phyloP scores from a whole-genome alignment of 1,140 invertebrate species.

The Mizuhopecten yessoensis region DNA sequence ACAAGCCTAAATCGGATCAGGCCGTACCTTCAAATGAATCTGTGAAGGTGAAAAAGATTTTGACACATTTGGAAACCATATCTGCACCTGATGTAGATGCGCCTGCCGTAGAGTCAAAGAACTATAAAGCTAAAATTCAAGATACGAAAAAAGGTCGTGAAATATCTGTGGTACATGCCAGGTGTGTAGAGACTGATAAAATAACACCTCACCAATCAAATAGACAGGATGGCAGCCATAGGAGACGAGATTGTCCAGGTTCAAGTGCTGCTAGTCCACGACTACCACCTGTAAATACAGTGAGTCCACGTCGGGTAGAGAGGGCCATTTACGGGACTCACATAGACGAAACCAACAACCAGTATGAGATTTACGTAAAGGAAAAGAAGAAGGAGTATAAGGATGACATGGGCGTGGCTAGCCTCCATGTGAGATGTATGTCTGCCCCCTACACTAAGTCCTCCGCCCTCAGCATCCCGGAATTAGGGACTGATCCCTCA shows the following conservation, averaged over 20 bases:
- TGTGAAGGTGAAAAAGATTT: slow-evolving; percentile 52
- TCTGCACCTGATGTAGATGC: not conserved
- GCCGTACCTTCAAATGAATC: slow-evolving; percentile 48
- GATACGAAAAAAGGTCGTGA: not conserved
- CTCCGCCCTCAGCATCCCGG: slow-evolving; percentile 11
- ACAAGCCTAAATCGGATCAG: not conserved
- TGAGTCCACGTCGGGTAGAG: not conserved
- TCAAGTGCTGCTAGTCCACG: not conserved
- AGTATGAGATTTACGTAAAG: slow-evolving; percentile 79
- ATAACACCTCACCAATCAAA: not conserved
- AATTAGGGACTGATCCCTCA: not conserved
- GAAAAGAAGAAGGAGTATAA: slow-evolving; percentile 62
- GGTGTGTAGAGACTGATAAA: slow-evolving; percentile 7
- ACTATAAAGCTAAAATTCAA: not conserved
- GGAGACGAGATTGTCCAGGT: not conserved
- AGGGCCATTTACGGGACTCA: slow-evolving; percentile 73
- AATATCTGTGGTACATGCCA: slow-evolving; percentile 10
- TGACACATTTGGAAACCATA: not conserved
- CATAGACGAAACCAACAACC: slow-evolving; percentile 70
- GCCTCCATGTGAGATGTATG: slow-evolving; percentile 73
- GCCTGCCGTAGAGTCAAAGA: not conserved
- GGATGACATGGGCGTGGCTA: slow-evolving; percentile 43
- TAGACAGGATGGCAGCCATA: not conserved
- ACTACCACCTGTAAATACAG: not conserved
- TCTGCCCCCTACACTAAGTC: slow-evolving; percentile 73